Conservation (phyloP, 2,113 vertebrate genomes). For the Murina feae region DNA sequence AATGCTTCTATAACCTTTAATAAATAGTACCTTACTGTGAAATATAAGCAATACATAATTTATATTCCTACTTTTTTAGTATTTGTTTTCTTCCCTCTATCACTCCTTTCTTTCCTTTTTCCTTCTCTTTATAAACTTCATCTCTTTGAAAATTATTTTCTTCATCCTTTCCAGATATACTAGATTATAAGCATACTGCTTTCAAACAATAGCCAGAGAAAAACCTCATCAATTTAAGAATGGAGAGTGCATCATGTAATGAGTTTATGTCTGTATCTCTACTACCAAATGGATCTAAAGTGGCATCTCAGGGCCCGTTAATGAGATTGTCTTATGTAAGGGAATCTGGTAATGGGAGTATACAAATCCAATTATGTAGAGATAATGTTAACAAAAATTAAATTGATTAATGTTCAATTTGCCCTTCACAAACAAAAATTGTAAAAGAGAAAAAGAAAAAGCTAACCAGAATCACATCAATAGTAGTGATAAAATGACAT, state of each 20-base stretch:
- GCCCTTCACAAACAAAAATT: conserved; percentile 54
- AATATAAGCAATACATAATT: neutral
- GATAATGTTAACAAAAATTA: conserved; percentile 75
- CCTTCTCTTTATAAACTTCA: neutral
- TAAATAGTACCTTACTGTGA: neutral
- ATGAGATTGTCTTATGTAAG: conserved; percentile 77
- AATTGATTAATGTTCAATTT: conserved; percentile 74
- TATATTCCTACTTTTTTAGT: neutral
- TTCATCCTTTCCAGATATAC: neutral
- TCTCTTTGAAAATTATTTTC: neutral
- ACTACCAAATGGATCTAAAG: conserved; percentile 74
- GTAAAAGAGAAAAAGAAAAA: conserved; percentile 25
- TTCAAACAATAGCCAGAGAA: conserved; percentile 32
- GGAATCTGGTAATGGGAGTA: conserved; percentile 74
- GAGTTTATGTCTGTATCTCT: conserved; percentile 56
- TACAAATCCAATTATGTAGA: conserved; percentile 74
- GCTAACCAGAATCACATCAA: conserved; percentile 34
- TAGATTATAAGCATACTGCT: neutral
- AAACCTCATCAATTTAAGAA: conserved; percentile 59
- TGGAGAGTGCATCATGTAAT: conserved; percentile 63
- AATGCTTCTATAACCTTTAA: neutral
- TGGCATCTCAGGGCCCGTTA: conserved; percentile 72
- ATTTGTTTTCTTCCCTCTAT: neutral
- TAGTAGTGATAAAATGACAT: conserved; percentile 25
- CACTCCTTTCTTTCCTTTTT: neutral